Conservation (phyloP, 2,113 vertebrate species). For the Ifrita kowaldi region DNA sequence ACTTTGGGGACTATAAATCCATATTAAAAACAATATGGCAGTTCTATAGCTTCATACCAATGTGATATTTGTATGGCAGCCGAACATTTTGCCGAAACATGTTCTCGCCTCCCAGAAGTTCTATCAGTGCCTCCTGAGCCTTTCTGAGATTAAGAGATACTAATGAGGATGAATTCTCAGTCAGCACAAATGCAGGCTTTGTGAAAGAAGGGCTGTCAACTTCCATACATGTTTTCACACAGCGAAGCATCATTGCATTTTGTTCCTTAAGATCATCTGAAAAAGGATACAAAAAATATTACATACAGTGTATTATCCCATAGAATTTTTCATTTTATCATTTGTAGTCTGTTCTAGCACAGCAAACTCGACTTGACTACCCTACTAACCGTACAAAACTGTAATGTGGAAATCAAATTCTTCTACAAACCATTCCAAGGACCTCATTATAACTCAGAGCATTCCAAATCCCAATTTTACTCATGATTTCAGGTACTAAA, state of each 20-base stretch:
- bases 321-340: not conserved
- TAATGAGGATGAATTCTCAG: not conserved
- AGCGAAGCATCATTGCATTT: conserved; percentile 63
- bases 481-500: not conserved
- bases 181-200: not conserved
- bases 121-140: conserved; percentile 57
- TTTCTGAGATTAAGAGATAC: not conserved
- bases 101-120: conserved; percentile 64
- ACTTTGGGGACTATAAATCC: not conserved
- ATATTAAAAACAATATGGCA: not conserved
- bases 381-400: not conserved
- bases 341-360: not conserved
- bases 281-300: not conserved
- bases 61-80: conserved; percentile 74
- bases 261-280: conserved; percentile 14
- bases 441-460: not conserved
- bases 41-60: conserved; percentile 66
- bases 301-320: not conserved
- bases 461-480: not conserved
- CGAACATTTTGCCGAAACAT: conserved; percentile 69
- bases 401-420: not conserved
- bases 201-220: conserved; percentile 74
- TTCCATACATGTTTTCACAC: conserved; percentile 78
- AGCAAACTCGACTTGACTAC: not conserved
- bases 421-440: not conserved